These are phyloP conservation scores for Oxystoma pomonae DNA, from an alignment of 2,888 invertebrate genomes.

Conservation along the genomic window DNA sequence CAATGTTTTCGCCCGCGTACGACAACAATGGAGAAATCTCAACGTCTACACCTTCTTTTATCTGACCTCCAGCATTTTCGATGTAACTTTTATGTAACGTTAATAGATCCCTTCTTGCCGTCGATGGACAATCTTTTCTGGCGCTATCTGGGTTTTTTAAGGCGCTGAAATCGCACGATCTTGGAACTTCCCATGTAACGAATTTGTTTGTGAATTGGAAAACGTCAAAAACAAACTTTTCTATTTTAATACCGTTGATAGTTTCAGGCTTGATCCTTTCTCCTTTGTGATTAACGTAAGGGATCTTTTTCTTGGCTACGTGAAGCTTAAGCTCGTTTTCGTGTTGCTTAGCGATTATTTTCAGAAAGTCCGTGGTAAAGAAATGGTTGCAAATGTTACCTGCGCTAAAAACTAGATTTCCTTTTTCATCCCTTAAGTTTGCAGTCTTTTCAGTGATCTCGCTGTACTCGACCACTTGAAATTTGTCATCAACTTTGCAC, in stretches of 20 bases:
- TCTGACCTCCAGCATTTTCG: constrained; percentile 73
- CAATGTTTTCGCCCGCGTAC: constrained; percentile 85
- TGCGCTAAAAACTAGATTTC: constrained; percentile 83
- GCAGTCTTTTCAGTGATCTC: constrained; percentile 89
- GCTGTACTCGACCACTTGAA: constrained; percentile 95
- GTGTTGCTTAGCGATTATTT: constrained; percentile 64
- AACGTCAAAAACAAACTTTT: constrained; percentile 99
- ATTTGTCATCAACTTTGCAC: constrained; percentile 85
- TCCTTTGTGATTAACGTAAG: constrained; percentile 71
- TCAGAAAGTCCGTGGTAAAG: constrained; percentile 83
- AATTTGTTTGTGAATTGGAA: constrained; percentile 90
- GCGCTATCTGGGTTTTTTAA: constrained; percentile 90
- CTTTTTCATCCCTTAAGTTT: constrained; percentile 70
- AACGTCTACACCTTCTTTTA: constrained; percentile 61
- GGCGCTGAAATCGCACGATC: constrained; percentile 94
- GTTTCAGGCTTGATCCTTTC: constrained; percentile 68
- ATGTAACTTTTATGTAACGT: constrained; percentile 76
- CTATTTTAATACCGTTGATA: constrained; percentile 97
- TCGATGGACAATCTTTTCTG: constrained; percentile 87
- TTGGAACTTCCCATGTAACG: constrained; percentile 86
- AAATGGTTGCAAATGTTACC: constrained; percentile 99
- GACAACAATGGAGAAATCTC: constrained; percentile 91
- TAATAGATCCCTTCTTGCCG: constrained; percentile 75
- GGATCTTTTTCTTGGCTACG: constrained; percentile 96
- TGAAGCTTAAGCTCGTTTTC: constrained; percentile 82